Percentiles rank a stretch among this genome's conserved stretches.
Conservation (phyloP, 2,797 vertebrate genomes). For the Spheniscus humboldti region DNA sequence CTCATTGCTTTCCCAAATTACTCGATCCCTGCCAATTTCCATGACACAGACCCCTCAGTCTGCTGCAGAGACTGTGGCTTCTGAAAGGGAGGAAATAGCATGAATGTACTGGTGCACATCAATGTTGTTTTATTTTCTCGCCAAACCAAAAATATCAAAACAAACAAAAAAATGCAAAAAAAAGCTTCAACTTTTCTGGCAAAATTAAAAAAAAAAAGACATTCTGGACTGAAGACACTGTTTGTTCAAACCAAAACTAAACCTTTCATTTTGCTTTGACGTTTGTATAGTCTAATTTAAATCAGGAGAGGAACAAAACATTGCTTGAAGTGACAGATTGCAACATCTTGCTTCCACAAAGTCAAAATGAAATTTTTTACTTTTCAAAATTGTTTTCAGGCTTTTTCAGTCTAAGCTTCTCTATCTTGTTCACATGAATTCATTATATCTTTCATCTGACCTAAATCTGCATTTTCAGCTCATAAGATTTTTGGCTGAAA, state of each 20-base stretch:
- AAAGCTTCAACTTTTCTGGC: neutral
- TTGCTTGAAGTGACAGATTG: neutral
- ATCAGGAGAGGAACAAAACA: neutral
- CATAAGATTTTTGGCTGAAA: neutral
- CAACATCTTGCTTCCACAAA: neutral
- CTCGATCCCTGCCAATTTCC: conserved; percentile 12
- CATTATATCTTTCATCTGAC: neutral
- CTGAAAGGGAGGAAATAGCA: conserved; percentile 51
- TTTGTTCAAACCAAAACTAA: neutral
- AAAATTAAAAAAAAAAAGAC: neutral
- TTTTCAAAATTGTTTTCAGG: neutral
- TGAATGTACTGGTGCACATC: conserved; percentile 51
- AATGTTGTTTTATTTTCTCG: neutral
- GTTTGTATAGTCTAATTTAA: neutral
- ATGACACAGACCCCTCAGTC: conserved; percentile 54
- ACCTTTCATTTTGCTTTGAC: neutral
- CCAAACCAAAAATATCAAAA: conserved; percentile 55
- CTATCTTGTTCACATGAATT: neutral
- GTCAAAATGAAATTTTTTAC: neutral
- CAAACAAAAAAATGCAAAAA: neutral
- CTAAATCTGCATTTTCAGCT: neutral
- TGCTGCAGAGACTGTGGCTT: conserved; percentile 47
- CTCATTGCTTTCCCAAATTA: conserved; percentile 10
- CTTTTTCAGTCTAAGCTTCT: neutral
- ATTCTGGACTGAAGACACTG: neutral